A percentile compares a stretch with the other conserved stretches of the same genome.
These are phyloP conservation scores for Chymomyza amoena DNA, from an alignment of 2,888 invertebrate species.

Conservation along the genomic window DNA sequence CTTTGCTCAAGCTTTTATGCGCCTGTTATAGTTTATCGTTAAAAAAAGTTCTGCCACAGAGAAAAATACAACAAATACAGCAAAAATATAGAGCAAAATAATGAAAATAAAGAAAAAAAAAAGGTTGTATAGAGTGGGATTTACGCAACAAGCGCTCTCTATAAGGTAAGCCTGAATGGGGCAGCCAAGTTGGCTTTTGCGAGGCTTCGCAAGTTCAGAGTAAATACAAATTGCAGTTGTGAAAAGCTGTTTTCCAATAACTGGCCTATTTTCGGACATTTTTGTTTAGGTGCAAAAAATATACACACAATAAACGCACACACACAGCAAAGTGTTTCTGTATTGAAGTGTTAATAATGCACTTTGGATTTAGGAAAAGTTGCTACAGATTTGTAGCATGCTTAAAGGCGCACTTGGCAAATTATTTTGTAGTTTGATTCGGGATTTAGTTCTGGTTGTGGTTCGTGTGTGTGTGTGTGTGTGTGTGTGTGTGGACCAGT, in stretches of 20 bases:
- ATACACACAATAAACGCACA: background rate
- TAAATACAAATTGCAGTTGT: background rate
- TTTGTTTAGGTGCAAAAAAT: background rate
- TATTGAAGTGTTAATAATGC: background rate
- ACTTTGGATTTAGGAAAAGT: background rate
- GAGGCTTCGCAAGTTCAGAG: background rate
- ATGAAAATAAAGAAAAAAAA: background rate
- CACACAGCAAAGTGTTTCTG: background rate
- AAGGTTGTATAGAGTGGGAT: background rate
- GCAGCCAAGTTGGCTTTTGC: background rate
- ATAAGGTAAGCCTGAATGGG: background rate
- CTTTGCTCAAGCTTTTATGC: constrained; percentile 63
- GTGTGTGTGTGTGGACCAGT: background rate
- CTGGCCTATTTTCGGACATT: background rate
- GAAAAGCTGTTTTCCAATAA: background rate
- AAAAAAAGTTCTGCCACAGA: constrained; percentile 48
- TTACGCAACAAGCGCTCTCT: background rate
- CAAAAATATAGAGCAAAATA: constrained; percentile 32
- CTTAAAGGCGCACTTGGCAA: background rate
- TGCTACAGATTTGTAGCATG: background rate
- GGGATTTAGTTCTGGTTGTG: background rate
- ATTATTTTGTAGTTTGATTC: background rate
- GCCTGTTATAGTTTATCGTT: constrained; percentile 66
- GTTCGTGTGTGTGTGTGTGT: too few relatives aligned
- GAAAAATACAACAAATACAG: constrained; percentile 13